phyloP scores from a whole-genome alignment of 1,140 invertebrate genomes.

The Grapholita molesta region DNA sequence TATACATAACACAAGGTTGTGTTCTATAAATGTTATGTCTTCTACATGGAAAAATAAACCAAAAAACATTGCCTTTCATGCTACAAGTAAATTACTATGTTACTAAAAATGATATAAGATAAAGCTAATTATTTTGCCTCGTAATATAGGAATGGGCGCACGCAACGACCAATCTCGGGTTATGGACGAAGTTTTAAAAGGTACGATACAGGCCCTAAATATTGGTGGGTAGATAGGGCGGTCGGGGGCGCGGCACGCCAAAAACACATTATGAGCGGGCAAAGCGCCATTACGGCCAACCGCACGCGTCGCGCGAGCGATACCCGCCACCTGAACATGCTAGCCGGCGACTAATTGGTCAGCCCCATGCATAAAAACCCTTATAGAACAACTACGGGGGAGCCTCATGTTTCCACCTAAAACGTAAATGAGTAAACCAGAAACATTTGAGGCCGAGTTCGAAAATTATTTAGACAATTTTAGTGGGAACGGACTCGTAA shows the following conservation, averaged over 20 bases:
- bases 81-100: constrained; percentile 59
- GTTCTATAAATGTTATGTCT: constrained; percentile 26
- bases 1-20: constrained; percentile 25
- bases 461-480: constrained; percentile 22
- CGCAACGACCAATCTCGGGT: constrained; percentile 62
- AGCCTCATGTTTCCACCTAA: constrained; percentile 36
- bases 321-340: constrained; percentile 58
- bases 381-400: constrained; percentile 45
- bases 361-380: constrained; percentile 59
- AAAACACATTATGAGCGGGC: constrained; percentile 57
- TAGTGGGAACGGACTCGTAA: constrained; percentile 36
- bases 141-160: constrained; percentile 61
- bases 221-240: constrained; percentile 59
- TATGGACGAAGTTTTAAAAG: constrained; percentile 60
- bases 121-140: constrained; percentile 66
- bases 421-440: constrained; percentile 47
- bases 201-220: constrained; percentile 58
- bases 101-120: constrained; percentile 64
- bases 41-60: constrained; percentile 26
- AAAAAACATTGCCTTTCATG: constrained; percentile 53
- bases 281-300: constrained; percentile 64
- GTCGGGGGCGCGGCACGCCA: constrained; percentile 60
- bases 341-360: constrained; percentile 63
- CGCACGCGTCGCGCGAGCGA: constrained; percentile 54
- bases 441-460: constrained; percentile 8